Percentiles rank a stretch among this genome's conserved stretches.
These are phyloP conservation scores for Uloborus plumipes DNA, from an alignment of 2,888 invertebrate genomes.

Conservation along the genomic window DNA sequence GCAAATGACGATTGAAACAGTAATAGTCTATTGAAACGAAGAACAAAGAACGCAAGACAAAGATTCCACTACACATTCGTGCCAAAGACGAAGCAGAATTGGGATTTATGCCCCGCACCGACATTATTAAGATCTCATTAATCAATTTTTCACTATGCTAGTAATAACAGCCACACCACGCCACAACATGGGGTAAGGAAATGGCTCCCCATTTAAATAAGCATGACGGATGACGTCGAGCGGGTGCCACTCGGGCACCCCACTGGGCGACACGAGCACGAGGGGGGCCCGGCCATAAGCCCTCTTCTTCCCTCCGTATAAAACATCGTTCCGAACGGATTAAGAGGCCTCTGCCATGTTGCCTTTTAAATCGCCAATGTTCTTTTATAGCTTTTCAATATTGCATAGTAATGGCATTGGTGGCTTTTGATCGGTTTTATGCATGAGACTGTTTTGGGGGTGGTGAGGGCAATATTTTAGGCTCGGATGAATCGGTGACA, in stretches of 20 bases:
- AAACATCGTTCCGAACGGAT: conserved; percentile 27
- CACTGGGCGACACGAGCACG: not conserved
- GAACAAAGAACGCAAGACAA: too few species aligned
- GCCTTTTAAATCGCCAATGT: conserved; percentile 43
- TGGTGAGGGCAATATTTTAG: conserved; percentile 21
- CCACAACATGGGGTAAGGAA: conserved; percentile 8
- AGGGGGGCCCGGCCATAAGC: too few species aligned
- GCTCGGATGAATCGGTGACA: conserved; percentile 44
- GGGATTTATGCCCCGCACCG: too few species aligned
- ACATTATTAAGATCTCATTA: conserved; percentile 24
- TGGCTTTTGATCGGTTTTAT: too few species aligned
- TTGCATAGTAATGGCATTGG: conserved; percentile 43
- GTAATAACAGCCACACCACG: conserved; percentile 19
- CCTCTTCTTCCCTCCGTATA: too few species aligned
- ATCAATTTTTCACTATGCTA: conserved; percentile 22
- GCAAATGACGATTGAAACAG: too few species aligned
- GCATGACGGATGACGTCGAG: conserved; percentile 41
- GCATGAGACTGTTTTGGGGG: too few species aligned
- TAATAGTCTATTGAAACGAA: too few species aligned
- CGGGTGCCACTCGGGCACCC: not conserved
- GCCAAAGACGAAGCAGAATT: too few species aligned
- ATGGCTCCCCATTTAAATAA: conserved; percentile 48
- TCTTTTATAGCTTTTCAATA: conserved; percentile 49
- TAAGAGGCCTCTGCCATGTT: conserved; percentile 27
- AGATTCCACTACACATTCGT: too few species aligned